Evolutionary conservation across 2,113 vertebrate genomes (phyloP).

Genomic region (Nestor notabilis): DNA sequence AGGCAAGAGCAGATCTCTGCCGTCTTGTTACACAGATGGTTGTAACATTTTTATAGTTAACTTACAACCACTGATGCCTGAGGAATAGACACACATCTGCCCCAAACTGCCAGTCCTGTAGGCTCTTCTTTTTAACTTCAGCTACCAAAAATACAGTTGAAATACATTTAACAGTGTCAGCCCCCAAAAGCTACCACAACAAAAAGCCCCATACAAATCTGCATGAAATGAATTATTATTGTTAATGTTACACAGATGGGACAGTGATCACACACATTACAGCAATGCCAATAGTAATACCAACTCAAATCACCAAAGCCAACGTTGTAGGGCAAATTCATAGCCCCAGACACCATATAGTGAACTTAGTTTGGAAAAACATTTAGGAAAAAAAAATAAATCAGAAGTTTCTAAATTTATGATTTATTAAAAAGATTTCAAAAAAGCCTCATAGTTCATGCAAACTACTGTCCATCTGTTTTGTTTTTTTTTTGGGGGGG

Average conservation of each 20-base stretch:
- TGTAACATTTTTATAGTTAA: conserved; percentile 75
- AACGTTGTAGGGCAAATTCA: not conserved
- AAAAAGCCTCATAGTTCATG: not conserved
- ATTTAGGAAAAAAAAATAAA: not conserved
- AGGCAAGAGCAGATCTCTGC: conserved; percentile 62
- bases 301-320: not conserved
- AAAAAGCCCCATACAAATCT: not conserved
- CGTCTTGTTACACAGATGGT: conserved; percentile 75
- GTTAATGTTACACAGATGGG: not conserved
- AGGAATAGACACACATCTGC: conserved; percentile 76
- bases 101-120: conserved; percentile 69
- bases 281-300: not conserved
- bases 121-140: conserved; percentile 67
- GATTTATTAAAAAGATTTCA: not conserved
- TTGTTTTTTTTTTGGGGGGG: not conserved
- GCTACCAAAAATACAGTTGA: conserved; percentile 43
- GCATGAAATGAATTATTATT: not conserved
- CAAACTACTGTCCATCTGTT: not conserved
- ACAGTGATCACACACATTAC: not conserved
- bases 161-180: not conserved
- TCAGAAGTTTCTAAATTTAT: not conserved
- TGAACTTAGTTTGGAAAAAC: not conserved
- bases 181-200: not conserved
- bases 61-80: conserved; percentile 72
- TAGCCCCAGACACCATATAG: not conserved